Base-by-base conservation (phyloP, 2,113 vertebrate species). In the Embiotoca jacksoni region DNA sequence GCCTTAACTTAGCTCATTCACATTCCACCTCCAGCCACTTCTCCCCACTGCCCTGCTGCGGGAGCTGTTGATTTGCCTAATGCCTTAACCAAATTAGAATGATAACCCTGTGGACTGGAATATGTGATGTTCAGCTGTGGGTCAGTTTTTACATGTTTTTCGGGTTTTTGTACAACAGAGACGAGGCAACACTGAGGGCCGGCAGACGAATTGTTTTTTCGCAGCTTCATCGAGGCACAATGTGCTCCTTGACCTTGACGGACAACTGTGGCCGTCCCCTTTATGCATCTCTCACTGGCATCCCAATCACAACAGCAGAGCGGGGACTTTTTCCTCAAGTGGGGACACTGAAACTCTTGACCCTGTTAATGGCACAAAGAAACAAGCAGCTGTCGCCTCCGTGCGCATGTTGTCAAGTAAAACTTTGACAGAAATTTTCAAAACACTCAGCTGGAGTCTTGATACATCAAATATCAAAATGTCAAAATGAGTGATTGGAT, bases 1-100 rank as follows among this genome's bases (percentile, higher is more conserved):
- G 85, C 80, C 84, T 88, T 68, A 85, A 90, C 88, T 91, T 84
- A 68, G 72, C 79, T 93, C 84, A 91, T 88, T 91, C 91, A 72
- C 76, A 91, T 90, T 86, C 59, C 64, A 70, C 90, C 82, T 91
- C 83, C 33, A 77, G 88, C 75, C 73, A 31, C 78, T 54, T 84
- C 63, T 80, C 80, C 59, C 76, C 37, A 30, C 83, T 77, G 68
- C 6, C 56, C 79, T 80, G 83, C 80, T 79, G 64, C 15, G 9
- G 61, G 83, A 87, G 74, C 65, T 80, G 87, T 87, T 88, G 87
- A 90, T 90, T 91, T 92, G 76, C 83, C 69, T 90, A 89, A 92
- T 87, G 83, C 83, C 68, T 80, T 77, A 80, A 88, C 84, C 73
- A 78, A 83, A 92, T 92, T 85, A 83, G 66, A 90, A 84, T 76